Base-by-base conservation (phyloP, 1,140 invertebrate genomes). In the Drosophila athabasca region DNA sequence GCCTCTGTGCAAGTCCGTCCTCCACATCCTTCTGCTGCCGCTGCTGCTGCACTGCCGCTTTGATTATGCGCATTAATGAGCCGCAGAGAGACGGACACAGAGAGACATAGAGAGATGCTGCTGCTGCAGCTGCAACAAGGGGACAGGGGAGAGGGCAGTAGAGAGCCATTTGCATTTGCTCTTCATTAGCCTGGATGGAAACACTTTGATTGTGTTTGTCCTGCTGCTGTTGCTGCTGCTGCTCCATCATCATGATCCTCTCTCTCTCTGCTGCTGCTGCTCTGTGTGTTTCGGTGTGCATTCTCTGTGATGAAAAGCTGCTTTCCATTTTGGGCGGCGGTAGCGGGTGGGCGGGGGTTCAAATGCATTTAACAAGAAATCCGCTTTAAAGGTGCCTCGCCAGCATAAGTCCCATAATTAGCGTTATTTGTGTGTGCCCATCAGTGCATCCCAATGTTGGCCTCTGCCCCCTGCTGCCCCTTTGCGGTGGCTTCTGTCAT, bases 51-150 rank as follows among this genome's bases (percentile, higher is more conserved):
- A 61, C 48, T 76, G 78, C 79, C 60, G 60, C 76, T 87, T 81
- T 85, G 82, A 87, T 82, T 85, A 78, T 85, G 81, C 82, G 65
- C 78, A 87, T 85, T 85, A 87, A 85, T 78, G 82, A 80, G 81
- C 71, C 69, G 49, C 39, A 60, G 46, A 39, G 6, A 31, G 58
- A 22, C 39, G n/a, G 41, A 22, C 44, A 9, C 24, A 9, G 45
- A 44, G 46, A 29, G 7, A 31, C 35, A 31, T 24, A 19, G 29
- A 22, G 44, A 9, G 45, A 26, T 31, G 24, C 44, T 13, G 35
- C 35, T 7, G 17, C 17, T 19, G 17, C 17, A 1, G 17, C 17
- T 19, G 17, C 17, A 19, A 1, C 17, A 19, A 19, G 17, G 17
- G 17, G 17, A 19, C 17, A 19, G 17, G 17, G 49, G 49, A 19